Evolutionary conservation across 1,140 invertebrate species (phyloP).

Genomic region (Globodera ellingtonae): DNA sequence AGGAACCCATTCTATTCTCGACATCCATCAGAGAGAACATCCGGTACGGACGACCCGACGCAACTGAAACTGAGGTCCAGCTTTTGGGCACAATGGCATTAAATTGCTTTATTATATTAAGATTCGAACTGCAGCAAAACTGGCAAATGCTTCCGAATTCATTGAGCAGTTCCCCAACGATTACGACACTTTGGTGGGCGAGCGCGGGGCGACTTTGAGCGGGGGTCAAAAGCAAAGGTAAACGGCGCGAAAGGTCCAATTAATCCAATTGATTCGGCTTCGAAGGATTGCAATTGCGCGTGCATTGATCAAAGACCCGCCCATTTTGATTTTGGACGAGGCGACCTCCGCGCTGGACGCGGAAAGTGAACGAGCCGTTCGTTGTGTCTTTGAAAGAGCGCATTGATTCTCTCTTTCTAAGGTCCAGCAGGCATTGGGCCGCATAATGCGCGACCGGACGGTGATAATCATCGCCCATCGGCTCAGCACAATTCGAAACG

Average conservation of each 20-base stretch:
- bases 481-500: constrained; percentile 75
- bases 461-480: constrained; percentile 79
- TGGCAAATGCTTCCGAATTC: constrained; percentile 88
- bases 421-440: constrained; percentile 70
- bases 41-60: constrained; percentile 77
- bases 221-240: constrained; percentile 91
- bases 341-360: constrained; percentile 67
- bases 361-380: constrained; percentile 64
- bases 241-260: constrained; percentile 49
- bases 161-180: constrained; percentile 80
- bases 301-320: constrained; percentile 66
- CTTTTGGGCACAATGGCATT: too few species aligned
- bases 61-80: constrained; percentile 71
- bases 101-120: constrained; percentile 17
- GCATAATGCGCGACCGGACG: constrained; percentile 68
- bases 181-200: constrained; percentile 84
- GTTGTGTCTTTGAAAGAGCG: neutral
- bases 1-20: constrained; percentile 86
- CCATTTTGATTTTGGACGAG: constrained; percentile 69
- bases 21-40: constrained; percentile 91
- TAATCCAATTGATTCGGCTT: neutral
- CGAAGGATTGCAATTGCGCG: constrained; percentile 68
- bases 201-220: constrained; percentile 82
- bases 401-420: constrained; percentile 11
- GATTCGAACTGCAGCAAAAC: constrained; percentile 74